phyloP scores from a whole-genome alignment of 1,140 invertebrate species.

The Lordiphosa stackelbergi region DNA sequence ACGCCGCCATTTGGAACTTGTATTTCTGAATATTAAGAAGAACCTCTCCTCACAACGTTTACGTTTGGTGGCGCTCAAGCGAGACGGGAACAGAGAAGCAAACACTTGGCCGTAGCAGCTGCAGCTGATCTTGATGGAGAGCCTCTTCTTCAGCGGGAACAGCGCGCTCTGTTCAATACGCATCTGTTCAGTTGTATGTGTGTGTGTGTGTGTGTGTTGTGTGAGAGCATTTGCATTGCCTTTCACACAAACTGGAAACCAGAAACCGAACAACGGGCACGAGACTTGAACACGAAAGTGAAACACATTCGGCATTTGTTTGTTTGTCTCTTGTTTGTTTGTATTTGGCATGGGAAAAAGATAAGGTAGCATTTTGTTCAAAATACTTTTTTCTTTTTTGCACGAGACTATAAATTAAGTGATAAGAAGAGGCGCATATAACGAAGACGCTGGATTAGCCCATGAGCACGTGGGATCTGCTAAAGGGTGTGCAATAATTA shows the following conservation, averaged over 20 bases:
- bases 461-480: slow-evolving; percentile 20
- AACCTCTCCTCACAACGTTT: slow-evolving; percentile 15
- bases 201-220: neutral
- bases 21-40: slow-evolving; percentile 36
- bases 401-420: slow-evolving; percentile 22
- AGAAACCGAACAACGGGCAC: slow-evolving; percentile 49
- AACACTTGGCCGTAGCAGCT: slow-evolving; percentile 35
- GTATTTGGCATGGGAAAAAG: slow-evolving; percentile 39
- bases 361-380: slow-evolving; percentile 21
- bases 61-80: slow-evolving; percentile 38
- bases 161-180: slow-evolving; percentile 1
- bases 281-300: slow-evolving; percentile 66
- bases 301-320: slow-evolving; percentile 50
- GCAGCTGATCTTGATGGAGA: slow-evolving; percentile 62
- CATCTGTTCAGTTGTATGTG: slow-evolving; percentile 6
- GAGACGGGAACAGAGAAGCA: slow-evolving; percentile 22
- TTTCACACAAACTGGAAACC: slow-evolving; percentile 42
- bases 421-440: slow-evolving; percentile 5
- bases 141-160: slow-evolving; percentile 3
- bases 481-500: neutral
- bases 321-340: slow-evolving; percentile 38
- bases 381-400: slow-evolving; percentile 11
- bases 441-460: slow-evolving; percentile 1
- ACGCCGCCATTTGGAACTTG: slow-evolving; percentile 15
- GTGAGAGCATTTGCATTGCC: slow-evolving; percentile 15